Percentiles rank a stretch among this genome's conserved stretches.
Conservation (phyloP, 1,140 invertebrate genomes). For the Batillaria attramentaria region DNA sequence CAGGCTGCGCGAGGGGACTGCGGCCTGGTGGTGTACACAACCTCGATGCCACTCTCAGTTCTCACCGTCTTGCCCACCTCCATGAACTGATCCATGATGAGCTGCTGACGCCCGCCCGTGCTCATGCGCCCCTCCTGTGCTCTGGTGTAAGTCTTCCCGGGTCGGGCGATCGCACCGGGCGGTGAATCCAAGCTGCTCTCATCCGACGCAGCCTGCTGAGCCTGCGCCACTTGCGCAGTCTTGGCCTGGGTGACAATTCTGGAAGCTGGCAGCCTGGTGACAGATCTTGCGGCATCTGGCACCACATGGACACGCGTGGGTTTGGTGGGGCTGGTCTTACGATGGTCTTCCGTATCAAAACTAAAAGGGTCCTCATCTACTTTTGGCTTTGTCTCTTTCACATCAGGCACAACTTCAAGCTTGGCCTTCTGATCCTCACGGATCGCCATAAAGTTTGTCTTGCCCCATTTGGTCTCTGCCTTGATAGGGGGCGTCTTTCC, state of each 20-base stretch:
- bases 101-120: background rate
- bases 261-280: constrained; percentile 40
- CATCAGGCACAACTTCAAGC: constrained; percentile 37
- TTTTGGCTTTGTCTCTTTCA: constrained; percentile 43
- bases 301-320: constrained; percentile 30
- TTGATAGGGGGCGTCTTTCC: constrained; percentile 48
- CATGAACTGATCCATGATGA: constrained; percentile 43
- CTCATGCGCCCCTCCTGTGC: constrained; percentile 9
- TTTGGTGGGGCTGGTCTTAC: constrained; percentile 35
- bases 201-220: background rate
- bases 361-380: constrained; percentile 56
- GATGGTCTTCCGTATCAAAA: constrained; percentile 56
- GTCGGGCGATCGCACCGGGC: background rate
- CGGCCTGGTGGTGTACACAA: constrained; percentile 22
- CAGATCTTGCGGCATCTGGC: constrained; percentile 12
- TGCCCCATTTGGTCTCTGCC: constrained; percentile 60
- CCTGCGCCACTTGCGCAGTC: constrained; percentile 5
- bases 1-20: too few relatives aligned
- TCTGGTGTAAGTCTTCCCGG: constrained; percentile 24
- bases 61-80: constrained; percentile 36
- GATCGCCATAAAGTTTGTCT: constrained; percentile 55
- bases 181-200: too few relatives aligned
- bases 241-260: constrained; percentile 31
- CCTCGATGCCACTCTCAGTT: constrained; percentile 24
- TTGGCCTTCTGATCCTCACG: constrained; percentile 39